Conservation (phyloP, 2,113 vertebrate species). For the Meleagris gallopavo region DNA sequence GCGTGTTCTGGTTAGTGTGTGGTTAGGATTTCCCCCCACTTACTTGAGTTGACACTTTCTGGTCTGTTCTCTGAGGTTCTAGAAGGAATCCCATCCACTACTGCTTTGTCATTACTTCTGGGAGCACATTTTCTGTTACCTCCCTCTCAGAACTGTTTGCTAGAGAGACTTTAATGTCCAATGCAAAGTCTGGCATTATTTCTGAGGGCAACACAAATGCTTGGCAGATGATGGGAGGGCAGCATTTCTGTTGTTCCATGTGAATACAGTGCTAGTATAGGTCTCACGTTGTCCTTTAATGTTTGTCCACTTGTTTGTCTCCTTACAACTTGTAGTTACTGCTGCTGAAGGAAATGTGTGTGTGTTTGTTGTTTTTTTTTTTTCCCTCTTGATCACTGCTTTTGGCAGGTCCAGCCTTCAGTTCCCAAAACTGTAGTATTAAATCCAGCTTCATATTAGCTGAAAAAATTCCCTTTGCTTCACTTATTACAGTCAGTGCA, state of each 20-base stretch:
- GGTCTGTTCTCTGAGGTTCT: not conserved
- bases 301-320: not conserved
- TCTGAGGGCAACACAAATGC: not conserved
- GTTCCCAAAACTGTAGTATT: not conserved
- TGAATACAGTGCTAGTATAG: not conserved
- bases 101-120: not conserved
- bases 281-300: not conserved
- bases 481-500: not conserved
- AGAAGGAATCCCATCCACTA: not conserved
- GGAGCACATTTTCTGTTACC: not conserved
- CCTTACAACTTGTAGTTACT: not conserved
- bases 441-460: not conserved
- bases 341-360: not conserved
- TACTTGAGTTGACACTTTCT: not conserved
- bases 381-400: not conserved
- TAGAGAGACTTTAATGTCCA: not conserved
- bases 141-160: rapidly evolving
- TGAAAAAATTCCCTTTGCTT: not conserved
- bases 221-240: not conserved
- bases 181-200: not conserved
- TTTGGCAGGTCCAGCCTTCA: not conserved
- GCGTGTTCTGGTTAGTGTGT: not conserved
- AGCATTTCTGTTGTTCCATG: not conserved
- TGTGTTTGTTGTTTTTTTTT: not conserved
- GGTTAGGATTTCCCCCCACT: not conserved